These are phyloP conservation scores for Lepidotrigona ventralis DNA, from an alignment of 1,140 invertebrate species.

Conservation along the genomic window DNA sequence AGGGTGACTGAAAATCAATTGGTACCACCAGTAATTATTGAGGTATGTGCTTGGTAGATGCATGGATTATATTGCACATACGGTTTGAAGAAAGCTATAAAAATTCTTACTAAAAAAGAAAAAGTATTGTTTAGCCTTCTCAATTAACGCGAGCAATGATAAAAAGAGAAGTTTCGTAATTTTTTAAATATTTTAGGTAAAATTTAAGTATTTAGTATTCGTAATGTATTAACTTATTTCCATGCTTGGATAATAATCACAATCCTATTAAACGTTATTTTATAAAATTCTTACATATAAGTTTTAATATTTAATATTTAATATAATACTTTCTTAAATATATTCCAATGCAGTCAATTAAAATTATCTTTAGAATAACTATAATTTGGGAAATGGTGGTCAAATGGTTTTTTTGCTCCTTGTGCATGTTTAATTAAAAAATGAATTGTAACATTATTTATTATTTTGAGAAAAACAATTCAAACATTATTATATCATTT, in stretches of 20 bases:
- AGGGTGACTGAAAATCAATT: slow-evolving; percentile 94
- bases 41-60: slow-evolving; percentile 84
- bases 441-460: not conserved
- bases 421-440: slow-evolving; percentile 21
- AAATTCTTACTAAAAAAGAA: not conserved
- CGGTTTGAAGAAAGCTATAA: not conserved
- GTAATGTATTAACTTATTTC: slow-evolving; percentile 46
- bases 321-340: not conserved
- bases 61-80: slow-evolving; percentile 49
- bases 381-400: slow-evolving; percentile 8
- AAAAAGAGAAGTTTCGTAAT: not conserved
- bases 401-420: not conserved
- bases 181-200: slow-evolving; percentile 23
- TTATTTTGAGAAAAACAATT: not conserved
- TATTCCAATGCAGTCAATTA: not conserved
- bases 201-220: slow-evolving; percentile 13
- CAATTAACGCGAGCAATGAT: not conserved
- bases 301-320: not conserved
- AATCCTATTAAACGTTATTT: slow-evolving; percentile 3
- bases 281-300: not conserved
- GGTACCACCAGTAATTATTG: slow-evolving; percentile 89
- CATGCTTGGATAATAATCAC: slow-evolving; percentile 50
- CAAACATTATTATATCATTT: not conserved
- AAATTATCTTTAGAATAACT: not conserved
- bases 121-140: slow-evolving; percentile 10